These are phyloP conservation scores for Ophioninae sp. DNA, from an alignment of 2,888 invertebrate species.

Conservation along the genomic window DNA sequence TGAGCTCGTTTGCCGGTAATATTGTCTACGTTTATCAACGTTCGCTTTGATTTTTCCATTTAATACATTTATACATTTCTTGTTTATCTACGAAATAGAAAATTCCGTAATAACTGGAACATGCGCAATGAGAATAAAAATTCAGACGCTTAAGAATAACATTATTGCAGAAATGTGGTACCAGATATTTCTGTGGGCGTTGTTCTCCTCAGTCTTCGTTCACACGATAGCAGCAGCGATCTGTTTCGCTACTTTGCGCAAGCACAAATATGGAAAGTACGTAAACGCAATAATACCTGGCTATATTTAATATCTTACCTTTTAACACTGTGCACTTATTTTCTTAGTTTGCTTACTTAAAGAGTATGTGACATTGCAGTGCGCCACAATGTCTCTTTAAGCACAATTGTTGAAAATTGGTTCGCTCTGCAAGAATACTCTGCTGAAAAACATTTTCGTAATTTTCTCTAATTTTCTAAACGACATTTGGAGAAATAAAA, in stretches of 20 bases:
- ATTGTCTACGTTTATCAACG: background rate
- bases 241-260: conserved; percentile 94
- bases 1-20: conserved; percentile 75
- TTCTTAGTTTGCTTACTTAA: background rate
- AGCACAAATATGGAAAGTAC: conserved; percentile 93
- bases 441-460: too few relatives aligned
- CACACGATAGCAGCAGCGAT: conserved; percentile 95
- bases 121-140: background rate
- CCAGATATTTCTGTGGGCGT: conserved; percentile 96
- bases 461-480: too few relatives aligned
- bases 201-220: conserved; percentile 96
- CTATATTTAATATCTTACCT: background rate
- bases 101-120: too few relatives aligned
- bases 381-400: too few relatives aligned
- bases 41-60: background rate
- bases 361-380: too few relatives aligned
- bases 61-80: background rate
- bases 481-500: too few relatives aligned
- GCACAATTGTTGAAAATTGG: too few relatives aligned
- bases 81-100: background rate
- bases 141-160: background rate
- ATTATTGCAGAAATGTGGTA: conserved; percentile 96
- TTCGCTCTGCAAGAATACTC: too few relatives aligned
- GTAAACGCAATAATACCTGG: conserved; percentile 65
- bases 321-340: background rate